Base-by-base conservation (phyloP, 2,113 vertebrate genomes). In the Ictidomys tridecemlineatus region DNA sequence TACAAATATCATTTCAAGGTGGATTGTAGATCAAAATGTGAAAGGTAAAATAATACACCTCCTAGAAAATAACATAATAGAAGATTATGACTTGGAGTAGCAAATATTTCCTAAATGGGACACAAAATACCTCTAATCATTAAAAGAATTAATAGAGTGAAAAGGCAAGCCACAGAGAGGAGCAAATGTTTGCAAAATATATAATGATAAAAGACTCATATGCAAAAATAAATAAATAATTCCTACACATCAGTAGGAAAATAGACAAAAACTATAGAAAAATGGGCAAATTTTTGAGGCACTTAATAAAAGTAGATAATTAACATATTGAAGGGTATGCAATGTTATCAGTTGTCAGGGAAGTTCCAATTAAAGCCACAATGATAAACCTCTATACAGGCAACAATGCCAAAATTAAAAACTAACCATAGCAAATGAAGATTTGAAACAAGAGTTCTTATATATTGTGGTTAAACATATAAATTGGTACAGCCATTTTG, bases 341-440 rank as follows among this genome's bases (percentile, higher is more conserved):
- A 72, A 37, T 39, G 42, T 77, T 32, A 72, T 77, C 72, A 95
- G 45, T 63, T 39, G 73, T 61, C 34, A 91, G 13, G 17, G 45
- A 67, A 88, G n/a, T 69, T 91, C 74, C 61, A 78, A 91, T 84
- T 78, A 91, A 72, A 93, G 18, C 6, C 61, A 91, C 69, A 84
- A 16, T 73, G 42, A 88, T 84, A 76, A 82, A 67, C 84, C 56
- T 91, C 42, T 69, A 91, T 37, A 69, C 13, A 67, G 9, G 48
- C 30, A 69, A 45, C 34, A 80, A 18, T 72, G 69, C 87, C 86
- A 82, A 91, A 84, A 86, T 83, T 95, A 70, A 77, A 77, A 56
- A 45, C 30, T 91, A n/a, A 30, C 24, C 63, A 77, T 22, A 72
- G 11, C 51, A 91, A 93, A 58, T 87, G 63, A 89, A 34, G 48